Base-by-base conservation (phyloP, 2,113 vertebrate species). In the Haliaeetus leucogaster region DNA sequence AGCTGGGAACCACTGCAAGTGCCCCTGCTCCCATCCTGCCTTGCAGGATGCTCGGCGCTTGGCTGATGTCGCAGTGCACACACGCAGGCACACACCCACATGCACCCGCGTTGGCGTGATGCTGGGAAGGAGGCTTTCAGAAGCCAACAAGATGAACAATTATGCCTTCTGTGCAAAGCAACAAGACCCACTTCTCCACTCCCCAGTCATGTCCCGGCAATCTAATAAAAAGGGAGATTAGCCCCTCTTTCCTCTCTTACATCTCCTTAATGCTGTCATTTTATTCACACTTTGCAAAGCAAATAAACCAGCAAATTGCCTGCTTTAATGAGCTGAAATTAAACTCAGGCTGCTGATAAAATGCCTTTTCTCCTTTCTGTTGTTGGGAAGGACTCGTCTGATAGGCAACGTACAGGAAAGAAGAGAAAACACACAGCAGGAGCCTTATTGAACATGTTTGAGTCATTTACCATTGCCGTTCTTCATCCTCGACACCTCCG, bases 261-360 rank as follows among this genome's bases (percentile, higher is more conserved):
- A 77, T 91, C 95, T 90, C 79, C 94, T 93, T 97, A 94, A 97
- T 97, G 91, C 96, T 92, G 65, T 85, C 88, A 73, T 95, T 97
- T 95, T 97, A 96, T 97, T 97, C 95, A 97, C 95, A 95, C 93
- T 95, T 96, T 97, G 96, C 95, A 97, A 97, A 97, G 96, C 95
- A 97, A 97, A 97, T 97, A 97, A 97, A 95, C 88, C 93, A 93
- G 93, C 89, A 97, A 97, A 97, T 97, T 98, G 96, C 96, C 92
- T 96, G 95, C 95, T 98, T 97, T 97, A 97, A 97, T 98, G 95
- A 97, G 86, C 87, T 88, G 94, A 97, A 97, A 97, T 98, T 98
- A 97, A 97, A 97, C 95, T 95, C 5, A 0, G 79, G 95, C 91
- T 91, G 90, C 92, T 97, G 91, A 96, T 96, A 97, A 97, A 97